Base-by-base conservation (phyloP, 2,888 invertebrate species). In the Synergus umbraculus region DNA sequence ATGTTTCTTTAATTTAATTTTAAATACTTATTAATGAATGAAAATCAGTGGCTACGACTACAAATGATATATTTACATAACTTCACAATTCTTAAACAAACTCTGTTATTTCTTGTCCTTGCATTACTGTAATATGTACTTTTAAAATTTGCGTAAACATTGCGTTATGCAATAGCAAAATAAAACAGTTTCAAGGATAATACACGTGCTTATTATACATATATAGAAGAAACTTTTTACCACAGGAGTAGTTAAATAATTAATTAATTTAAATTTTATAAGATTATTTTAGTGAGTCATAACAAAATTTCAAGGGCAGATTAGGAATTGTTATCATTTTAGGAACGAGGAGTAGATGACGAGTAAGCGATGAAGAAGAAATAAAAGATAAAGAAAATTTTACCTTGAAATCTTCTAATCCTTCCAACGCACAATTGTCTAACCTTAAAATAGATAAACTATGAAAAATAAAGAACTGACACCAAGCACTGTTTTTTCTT, bases 381-480 rank as follows among this genome's bases (percentile, higher is more conserved):
- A 49, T 49, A 3, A 44, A 18, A 66, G 7, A 29, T 29, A 15
- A 29, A 66, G 18, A 66, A 41, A 43, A 43, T n/a, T 9, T 69
- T 69, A 69, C 49, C 69, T 69, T 69, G 29, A 49, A 69, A 9
- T 69, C 64, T 29, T 64, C 49, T n/a, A 66, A 18, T 43, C 66
- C 46, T 29, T 69, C 29, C 49, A 37, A 37, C 0, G 15, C 69
- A 8, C 18, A 64, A 64, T n/a, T 41, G 7, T 37, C 5, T 69
- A 69, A 69, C 69, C 69, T 69, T 15, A 49, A 69, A 69, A 15
- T 29, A 15, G 7, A 69, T 15, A 41, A 43, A 69, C 15, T 15
- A 67, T 7, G 10, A 13, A 46, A 69, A 29, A 22, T 44, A 29
- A 69, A 29, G 3, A 46, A n/a, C 37, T 37, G 12, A 46, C 46